A percentile compares a stretch with the other conserved stretches of the same genome.
Conservation (phyloP, 2,888 invertebrate genomes). For the Sisyra nigra region DNA sequence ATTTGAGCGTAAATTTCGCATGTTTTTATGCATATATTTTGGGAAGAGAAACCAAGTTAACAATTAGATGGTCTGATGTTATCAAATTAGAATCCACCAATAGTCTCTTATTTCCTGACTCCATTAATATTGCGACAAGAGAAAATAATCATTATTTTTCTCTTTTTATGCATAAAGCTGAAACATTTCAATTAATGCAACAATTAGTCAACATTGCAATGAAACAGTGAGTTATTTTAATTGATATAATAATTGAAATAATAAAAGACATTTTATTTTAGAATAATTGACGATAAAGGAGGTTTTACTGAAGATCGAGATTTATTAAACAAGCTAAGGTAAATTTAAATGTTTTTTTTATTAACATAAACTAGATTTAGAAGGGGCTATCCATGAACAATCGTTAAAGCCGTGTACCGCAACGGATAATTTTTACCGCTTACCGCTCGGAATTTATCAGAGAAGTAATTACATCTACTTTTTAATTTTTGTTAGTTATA, state of each 20-base stretch:
- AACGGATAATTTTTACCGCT: too few relatives aligned
- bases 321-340: constrained; percentile 64
- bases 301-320: constrained; percentile 81
- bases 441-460: too few relatives aligned
- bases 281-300: constrained; percentile 83
- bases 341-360: constrained; percentile 12
- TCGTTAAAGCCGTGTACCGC: too few relatives aligned
- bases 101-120: constrained; percentile 66
- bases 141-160: constrained; percentile 83
- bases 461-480: too few relatives aligned
- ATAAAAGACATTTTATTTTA: constrained; percentile 29
- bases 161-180: constrained; percentile 74
- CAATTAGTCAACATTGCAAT: constrained; percentile 94
- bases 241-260: constrained; percentile 14
- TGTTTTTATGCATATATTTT: constrained; percentile 93
- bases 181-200: constrained; percentile 84
- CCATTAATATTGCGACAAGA: constrained; percentile 71
- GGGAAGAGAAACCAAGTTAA: constrained; percentile 76
- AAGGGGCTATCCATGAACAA: too few relatives aligned
- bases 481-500: too few relatives aligned
- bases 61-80: constrained; percentile 82
- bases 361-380: not conserved
- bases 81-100: constrained; percentile 63
- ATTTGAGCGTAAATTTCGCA: constrained; percentile 89
- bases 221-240: constrained; percentile 45